A percentile compares a stretch with the other conserved stretches of the same genome.
Conservation (phyloP, 2,888 invertebrate genomes). For the Vanessa cardui region DNA sequence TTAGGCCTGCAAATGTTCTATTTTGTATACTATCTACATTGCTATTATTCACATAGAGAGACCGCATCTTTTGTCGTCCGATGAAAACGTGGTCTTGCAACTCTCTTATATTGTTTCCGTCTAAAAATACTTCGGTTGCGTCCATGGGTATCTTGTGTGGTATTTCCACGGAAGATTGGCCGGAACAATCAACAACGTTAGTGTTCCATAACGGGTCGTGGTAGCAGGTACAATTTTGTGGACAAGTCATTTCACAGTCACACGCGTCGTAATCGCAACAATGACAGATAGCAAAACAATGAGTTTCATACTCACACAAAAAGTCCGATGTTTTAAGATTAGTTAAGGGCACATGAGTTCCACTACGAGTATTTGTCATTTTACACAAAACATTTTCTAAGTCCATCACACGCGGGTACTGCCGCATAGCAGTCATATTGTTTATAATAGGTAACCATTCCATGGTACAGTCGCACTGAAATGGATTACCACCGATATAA, state of each 20-base stretch:
- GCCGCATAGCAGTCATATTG: conserved; percentile 90
- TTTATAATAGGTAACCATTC: conserved; percentile 96
- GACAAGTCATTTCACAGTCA: conserved; percentile 98
- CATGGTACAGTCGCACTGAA: conserved; percentile 97
- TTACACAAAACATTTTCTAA: conserved; percentile 94
- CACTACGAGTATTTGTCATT: conserved; percentile 91
- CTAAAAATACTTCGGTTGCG: conserved; percentile 95
- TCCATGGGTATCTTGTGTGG: conserved; percentile 96
- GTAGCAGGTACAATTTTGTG: conserved; percentile 96
- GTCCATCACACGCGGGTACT: conserved; percentile 94
- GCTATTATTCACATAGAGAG: conserved; percentile 92
- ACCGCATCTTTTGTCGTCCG: conserved; percentile 93
- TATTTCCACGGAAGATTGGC: conserved; percentile 88
- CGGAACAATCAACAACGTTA: conserved; percentile 95
- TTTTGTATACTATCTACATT: conserved; percentile 93
- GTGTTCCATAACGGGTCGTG: conserved; percentile 97
- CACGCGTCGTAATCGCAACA: conserved; percentile 98
- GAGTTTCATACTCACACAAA: conserved; percentile 94
- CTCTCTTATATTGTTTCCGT: conserved; percentile 93
- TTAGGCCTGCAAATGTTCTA: conserved; percentile 94
- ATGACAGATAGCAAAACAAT: conserved; percentile 96
- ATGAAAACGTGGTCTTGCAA: conserved; percentile 94
- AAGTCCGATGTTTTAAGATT: conserved; percentile 92
- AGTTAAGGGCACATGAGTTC: conserved; percentile 89
- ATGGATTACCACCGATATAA: conserved; percentile 95